Percentiles rank a stretch among this genome's conserved stretches.
These are phyloP conservation scores for Sycophaga agraensis DNA, from an alignment of 1,140 invertebrate genomes.

Conservation along the genomic window DNA sequence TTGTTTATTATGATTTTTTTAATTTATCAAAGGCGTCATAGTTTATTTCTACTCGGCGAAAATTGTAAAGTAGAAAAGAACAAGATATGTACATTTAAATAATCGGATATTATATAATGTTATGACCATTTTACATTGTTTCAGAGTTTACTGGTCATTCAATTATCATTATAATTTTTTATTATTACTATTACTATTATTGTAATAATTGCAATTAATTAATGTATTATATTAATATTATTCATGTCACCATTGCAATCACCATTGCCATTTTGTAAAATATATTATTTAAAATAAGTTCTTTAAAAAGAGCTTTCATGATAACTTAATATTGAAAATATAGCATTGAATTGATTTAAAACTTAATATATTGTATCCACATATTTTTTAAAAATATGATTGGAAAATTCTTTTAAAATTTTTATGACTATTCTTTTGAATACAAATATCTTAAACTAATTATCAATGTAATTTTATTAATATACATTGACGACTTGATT, in stretches of 20 bases:
- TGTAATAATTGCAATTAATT: constrained; percentile 9
- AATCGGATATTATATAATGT: constrained; percentile 44
- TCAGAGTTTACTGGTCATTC: constrained; percentile 49
- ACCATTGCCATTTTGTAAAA: constrained; percentile 27
- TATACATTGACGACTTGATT: too few relatives aligned
- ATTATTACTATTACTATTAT: constrained; percentile 8
- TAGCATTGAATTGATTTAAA: too few relatives aligned
- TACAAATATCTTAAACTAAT: too few relatives aligned
- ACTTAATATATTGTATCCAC: too few relatives aligned
- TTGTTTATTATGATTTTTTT: constrained; percentile 25
- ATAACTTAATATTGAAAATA: too few relatives aligned
- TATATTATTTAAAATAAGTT: too few relatives aligned
- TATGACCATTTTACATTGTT: constrained; percentile 48
- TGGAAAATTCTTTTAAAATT: too few relatives aligned
- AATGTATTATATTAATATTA: constrained; percentile 2
- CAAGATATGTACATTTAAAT: constrained; percentile 46
- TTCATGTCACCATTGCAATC: constrained; percentile 11
- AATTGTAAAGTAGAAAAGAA: constrained; percentile 33
- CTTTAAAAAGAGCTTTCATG: too few relatives aligned
- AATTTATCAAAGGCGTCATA: constrained; percentile 17
- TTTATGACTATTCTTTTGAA: too few relatives aligned
- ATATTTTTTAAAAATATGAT: too few relatives aligned
- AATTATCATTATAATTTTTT: constrained; percentile 33
- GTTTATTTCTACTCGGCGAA: constrained; percentile 16
- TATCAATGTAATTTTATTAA: too few relatives aligned